Percentiles rank a stretch among this genome's conserved stretches.
Evolutionary conservation across 2,888 invertebrate genomes (phyloP).

Genomic region (Scaptodrosophila latifasciaeformis): DNA sequence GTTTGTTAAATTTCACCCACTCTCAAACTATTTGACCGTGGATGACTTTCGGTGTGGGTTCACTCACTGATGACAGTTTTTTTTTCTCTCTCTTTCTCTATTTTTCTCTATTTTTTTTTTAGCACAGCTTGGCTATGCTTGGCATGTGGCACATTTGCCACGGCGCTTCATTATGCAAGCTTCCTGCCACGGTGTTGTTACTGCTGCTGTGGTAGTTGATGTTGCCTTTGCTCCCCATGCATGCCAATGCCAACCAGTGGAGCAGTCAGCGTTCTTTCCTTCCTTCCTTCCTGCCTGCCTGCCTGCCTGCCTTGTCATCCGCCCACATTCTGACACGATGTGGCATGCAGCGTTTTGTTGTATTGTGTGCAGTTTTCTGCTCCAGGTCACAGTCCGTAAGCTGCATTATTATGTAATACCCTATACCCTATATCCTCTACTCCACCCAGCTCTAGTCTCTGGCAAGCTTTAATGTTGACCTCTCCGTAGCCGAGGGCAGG

Average conservation of each 20-base stretch:
- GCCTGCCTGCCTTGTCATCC: constrained; percentile 5
- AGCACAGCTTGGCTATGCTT: constrained; percentile 2
- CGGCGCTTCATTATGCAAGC: constrained; percentile 59
- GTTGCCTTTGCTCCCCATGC: neutral
- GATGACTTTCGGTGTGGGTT: no score
- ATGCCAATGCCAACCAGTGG: constrained; percentile 15
- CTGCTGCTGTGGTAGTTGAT: neutral
- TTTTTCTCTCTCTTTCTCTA: constrained; percentile 17
- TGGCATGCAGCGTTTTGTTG: constrained; percentile 29
- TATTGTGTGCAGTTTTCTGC: constrained; percentile 11
- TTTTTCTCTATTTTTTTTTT: constrained; percentile 5
- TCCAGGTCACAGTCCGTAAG: constrained; percentile 13
- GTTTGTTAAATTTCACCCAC: no score
- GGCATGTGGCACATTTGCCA: constrained; percentile 52
- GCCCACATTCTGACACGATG: no score
- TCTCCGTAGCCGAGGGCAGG: constrained; percentile 12
- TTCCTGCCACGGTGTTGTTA: constrained; percentile 26
- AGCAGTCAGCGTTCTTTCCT: constrained; percentile 28
- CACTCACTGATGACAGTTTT: constrained; percentile 30
- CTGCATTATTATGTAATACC: constrained; percentile 5
- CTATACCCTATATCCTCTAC: neutral
- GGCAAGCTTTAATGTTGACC: constrained; percentile 29
- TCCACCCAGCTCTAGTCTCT: no score
- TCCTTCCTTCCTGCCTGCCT: constrained; percentile 12
- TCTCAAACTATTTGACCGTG: no score